Base-by-base conservation (phyloP, 2,797 vertebrate species). In the Distichodus sexfasciatus region DNA sequence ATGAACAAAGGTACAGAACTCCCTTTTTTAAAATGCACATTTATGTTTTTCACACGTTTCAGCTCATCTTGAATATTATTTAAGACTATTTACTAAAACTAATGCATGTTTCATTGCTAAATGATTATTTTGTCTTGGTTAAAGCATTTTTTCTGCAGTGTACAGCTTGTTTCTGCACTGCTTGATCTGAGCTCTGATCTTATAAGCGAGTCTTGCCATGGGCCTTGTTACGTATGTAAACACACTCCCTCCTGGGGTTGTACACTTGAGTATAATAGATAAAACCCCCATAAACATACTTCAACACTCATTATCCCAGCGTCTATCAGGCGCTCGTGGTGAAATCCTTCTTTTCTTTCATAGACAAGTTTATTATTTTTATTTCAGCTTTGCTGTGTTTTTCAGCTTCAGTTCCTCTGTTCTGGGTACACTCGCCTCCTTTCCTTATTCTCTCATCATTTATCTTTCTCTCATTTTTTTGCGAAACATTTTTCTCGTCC, bases 281-380 rank as follows among this genome's bases (percentile, higher is more conserved):
- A 71, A 64, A 71, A 71, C 38, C 33, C n/a, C 61, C 63, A 51
- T 68, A 76, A 71, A 74, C 48, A 40, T 38, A 71, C 47, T 63
- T 47, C 60, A 60, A 68, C 69, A 44, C 59, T 71, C 63, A 77
- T 77, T 76, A 76, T 77, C 48, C 65, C 54, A 66, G n/a, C 72
- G 51, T 72, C 75, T 72, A 73, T 74, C 26, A 43, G 57, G 46
- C 55, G n/a, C 62, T 78, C 64, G 69, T 67, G 38, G 68, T 71
- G 43, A 66, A 66, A 66, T 64, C 48, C n/a, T n/a, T 55, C 19
- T 74, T 69, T 71, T 69, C 47, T 51, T 74, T 66, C 68, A 40
- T 23, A 60, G 62, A 44, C 61, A 71, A 77, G 54, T 61, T n/a
- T n/a, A n/a, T n/a, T n/a, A 12, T 31, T 69, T 68, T 36, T 76